Evolutionary conservation across 2,113 vertebrate genomes (phyloP), one percentile per base, ranked within the genome.

Genomic region (Ginglymostoma cirratum): DNA sequence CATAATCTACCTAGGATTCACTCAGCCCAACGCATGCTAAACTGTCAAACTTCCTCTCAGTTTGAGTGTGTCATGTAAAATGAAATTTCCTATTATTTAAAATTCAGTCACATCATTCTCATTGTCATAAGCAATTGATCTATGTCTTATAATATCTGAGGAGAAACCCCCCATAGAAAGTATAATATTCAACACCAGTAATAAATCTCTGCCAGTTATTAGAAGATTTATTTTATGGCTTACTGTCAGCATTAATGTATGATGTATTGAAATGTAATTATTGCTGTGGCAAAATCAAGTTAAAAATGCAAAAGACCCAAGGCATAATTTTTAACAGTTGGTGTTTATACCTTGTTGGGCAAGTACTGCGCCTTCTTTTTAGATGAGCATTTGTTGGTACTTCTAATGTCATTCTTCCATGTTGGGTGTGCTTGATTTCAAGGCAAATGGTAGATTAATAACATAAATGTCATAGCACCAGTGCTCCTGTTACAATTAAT

Each of bases 181-280:
- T 45, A 70, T 21, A 94, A 45, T 15, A 23, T 94, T 94, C 66
- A 94, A 30, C 42, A 23, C 12, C 45, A 34, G 69, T 27, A 95
- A 52, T 95, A 95, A 76, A 95, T 95, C 65, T 65, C 23, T 72
- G 69, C 48, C 94, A 95, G 94, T 95, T 69, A 95, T 34, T 30
- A 27, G 66, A 45, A 34, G 69, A 76, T 76, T 95, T 95, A 95
- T 95, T 95, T 52, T 45, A 72, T 72, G 24, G 94, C 69, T 95
- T 12, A 5, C 67, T 30, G 67, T 72, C 69, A 72, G 67, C 27
- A 52, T 76, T 72, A 95, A 95, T 76, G 93, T 48, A 95, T 23
- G 52, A 72, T 76, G 69, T 76, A 48, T 52, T 95, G 48, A 95
- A 95, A 95, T 72, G 38, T 72, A 66, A 72, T 72, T 69, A 52